Evolutionary conservation across 2,113 vertebrate species (phyloP).

Genomic region (Patagioenas fasciata): DNA sequence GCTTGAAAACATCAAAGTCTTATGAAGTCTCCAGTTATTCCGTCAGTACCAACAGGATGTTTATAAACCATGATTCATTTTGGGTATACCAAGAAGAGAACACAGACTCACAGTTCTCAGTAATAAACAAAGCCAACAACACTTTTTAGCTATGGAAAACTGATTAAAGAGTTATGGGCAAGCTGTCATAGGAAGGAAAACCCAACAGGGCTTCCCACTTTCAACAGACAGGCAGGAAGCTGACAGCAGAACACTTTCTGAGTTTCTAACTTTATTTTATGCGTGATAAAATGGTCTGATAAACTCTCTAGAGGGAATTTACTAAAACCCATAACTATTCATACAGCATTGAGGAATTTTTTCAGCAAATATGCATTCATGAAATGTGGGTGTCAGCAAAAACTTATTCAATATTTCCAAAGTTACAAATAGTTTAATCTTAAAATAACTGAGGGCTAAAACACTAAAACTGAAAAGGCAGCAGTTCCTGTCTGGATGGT

Average conservation of each 20-base stretch:
- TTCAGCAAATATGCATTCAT: not conserved
- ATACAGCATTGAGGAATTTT: not conserved
- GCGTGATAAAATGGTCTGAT: not conserved
- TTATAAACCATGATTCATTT: slow-evolving; percentile 57
- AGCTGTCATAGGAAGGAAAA: slow-evolving; percentile 57
- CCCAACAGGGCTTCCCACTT: slow-evolving; percentile 60
- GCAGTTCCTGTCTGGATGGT: not conserved
- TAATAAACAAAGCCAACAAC: slow-evolving; percentile 61
- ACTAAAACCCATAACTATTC: not conserved
- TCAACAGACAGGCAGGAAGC: slow-evolving; percentile 54
- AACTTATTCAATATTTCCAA: not conserved
- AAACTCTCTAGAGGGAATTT: not conserved
- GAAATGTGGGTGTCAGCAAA: not conserved
- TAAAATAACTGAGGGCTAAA: not conserved
- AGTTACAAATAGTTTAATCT: not conserved
- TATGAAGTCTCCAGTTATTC: slow-evolving; percentile 22
- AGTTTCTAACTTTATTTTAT: not conserved
- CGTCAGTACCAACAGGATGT: slow-evolving; percentile 69
- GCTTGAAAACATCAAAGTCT: slow-evolving; percentile 59
- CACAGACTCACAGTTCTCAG: not conserved
- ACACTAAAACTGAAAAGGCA: not conserved
- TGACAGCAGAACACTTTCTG: slow-evolving; percentile 27
- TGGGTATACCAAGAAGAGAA: slow-evolving; percentile 66
- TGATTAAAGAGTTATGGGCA: slow-evolving; percentile 63
- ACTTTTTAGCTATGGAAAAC: slow-evolving; percentile 33